Percentiles rank a stretch among this genome's conserved stretches.
phyloP scores from a whole-genome alignment of 2,113 vertebrate genomes.

The Reinhardtius hippoglossoides region DNA sequence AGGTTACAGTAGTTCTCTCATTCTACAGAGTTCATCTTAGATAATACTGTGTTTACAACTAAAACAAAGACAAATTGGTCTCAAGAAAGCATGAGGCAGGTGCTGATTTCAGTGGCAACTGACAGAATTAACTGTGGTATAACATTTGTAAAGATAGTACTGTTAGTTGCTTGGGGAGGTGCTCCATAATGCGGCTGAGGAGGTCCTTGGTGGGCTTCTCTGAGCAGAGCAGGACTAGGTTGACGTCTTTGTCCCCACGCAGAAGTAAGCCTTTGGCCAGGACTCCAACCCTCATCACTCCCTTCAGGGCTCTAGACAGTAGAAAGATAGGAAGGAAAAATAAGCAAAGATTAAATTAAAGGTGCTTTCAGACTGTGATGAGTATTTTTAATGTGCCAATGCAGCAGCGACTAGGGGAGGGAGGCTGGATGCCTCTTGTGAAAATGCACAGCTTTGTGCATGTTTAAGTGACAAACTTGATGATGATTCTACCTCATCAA shows the following conservation, averaged over 20 bases:
- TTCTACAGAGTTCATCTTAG: too few species aligned
- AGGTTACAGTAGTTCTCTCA: too few species aligned
- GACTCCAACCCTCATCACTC: slow-evolving; percentile 96
- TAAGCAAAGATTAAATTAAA: background rate
- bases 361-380: too few species aligned
- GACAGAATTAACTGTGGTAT: background rate
- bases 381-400: too few species aligned
- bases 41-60: too few species aligned
- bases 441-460: too few species aligned
- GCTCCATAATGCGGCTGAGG: slow-evolving; percentile 91
- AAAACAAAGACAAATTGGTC: background rate
- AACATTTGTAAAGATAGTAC: slow-evolving; percentile 79
- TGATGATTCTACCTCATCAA: too few species aligned
- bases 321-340: background rate
- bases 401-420: too few species aligned
- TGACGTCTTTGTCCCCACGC: slow-evolving; percentile 94
- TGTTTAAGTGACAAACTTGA: too few species aligned
- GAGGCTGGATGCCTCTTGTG: too few species aligned
- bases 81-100: background rate
- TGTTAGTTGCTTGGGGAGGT: slow-evolving; percentile 94
- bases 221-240: slow-evolving; percentile 94
- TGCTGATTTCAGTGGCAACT: slow-evolving; percentile 3
- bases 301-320: slow-evolving; percentile 90
- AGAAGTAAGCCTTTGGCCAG: slow-evolving; percentile 97
- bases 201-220: slow-evolving; percentile 93